Evolutionary conservation across 2,113 vertebrate genomes (phyloP).

Genomic region (Rhynchopsitta pachyrhyncha): DNA sequence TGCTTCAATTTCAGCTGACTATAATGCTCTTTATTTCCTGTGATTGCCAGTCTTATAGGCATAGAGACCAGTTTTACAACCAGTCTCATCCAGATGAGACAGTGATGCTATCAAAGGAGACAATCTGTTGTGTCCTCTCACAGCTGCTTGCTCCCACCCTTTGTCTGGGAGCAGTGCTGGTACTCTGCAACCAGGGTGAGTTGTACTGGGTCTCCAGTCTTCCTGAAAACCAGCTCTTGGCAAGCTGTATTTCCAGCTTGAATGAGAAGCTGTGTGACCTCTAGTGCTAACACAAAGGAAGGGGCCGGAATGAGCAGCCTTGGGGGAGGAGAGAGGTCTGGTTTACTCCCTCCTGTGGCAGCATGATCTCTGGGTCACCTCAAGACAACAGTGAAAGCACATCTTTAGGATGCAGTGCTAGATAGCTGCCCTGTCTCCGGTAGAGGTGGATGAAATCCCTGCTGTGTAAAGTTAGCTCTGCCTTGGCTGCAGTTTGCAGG

Average conservation of each 20-base stretch:
- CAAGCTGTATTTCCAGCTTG: background rate
- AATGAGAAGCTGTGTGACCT: background rate
- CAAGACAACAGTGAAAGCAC: background rate
- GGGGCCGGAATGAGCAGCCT: background rate
- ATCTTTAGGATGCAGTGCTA: background rate
- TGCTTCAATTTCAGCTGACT: background rate
- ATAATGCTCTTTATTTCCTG: background rate
- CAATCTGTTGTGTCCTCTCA: background rate
- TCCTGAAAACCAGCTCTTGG: background rate
- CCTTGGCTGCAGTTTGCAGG: background rate
- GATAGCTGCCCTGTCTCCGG: background rate
- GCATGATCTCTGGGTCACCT: background rate
- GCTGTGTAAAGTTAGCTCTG: background rate
- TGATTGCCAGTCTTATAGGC: background rate
- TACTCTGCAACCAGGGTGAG: rapidly evolving
- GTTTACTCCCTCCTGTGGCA: background rate
- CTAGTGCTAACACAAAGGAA: background rate
- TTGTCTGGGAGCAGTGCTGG: background rate
- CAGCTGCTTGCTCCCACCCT: background rate
- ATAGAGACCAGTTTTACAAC: background rate
- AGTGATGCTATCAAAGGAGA: background rate
- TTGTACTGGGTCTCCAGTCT: background rate
- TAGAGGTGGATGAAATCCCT: background rate
- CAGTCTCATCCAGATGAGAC: background rate
- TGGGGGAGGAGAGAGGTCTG: background rate